Evolutionary conservation across 2,888 invertebrate species (phyloP).

Genomic region (Dryobotodes eremita): DNA sequence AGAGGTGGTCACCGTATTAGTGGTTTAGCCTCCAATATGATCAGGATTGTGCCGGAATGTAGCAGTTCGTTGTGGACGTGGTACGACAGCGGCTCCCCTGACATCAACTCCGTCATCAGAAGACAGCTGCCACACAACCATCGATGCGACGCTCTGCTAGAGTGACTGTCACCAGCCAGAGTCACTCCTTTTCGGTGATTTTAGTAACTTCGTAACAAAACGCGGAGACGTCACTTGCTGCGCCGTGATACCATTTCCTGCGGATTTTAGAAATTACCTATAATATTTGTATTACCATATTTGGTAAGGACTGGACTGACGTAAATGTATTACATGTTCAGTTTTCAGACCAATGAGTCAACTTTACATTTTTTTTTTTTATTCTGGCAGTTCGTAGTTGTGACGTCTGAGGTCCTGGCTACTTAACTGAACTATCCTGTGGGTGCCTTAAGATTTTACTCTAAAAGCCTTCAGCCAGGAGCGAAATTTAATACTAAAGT

Average conservation of each 20-base stretch:
- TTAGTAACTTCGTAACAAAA: neutral
- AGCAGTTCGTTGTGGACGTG: neutral
- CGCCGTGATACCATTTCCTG: too few species aligned
- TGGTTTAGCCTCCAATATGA: neutral
- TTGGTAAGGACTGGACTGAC: slow-evolving; percentile 2
- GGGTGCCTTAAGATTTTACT: too few species aligned
- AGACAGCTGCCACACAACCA: neutral
- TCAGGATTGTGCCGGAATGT: neutral
- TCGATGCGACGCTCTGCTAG: neutral
- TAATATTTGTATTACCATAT: neutral
- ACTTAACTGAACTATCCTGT: too few species aligned
- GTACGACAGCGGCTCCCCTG: neutral
- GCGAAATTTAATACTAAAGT: too few species aligned
- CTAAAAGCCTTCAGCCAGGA: too few species aligned
- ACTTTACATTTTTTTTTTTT: too few species aligned
- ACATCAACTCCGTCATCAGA: too few species aligned
- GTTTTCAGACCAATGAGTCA: slow-evolving; percentile 1
- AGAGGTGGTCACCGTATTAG: neutral
- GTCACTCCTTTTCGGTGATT: neutral
- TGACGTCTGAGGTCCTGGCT: too few species aligned
- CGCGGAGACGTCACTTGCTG: neutral
- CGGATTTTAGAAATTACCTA: neutral
- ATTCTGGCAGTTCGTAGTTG: too few species aligned
- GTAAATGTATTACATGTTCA: neutral
- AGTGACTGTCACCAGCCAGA: neutral